Evolutionary conservation across 2,888 invertebrate species (phyloP).

Genomic region (Lydus trimaculatus): DNA sequence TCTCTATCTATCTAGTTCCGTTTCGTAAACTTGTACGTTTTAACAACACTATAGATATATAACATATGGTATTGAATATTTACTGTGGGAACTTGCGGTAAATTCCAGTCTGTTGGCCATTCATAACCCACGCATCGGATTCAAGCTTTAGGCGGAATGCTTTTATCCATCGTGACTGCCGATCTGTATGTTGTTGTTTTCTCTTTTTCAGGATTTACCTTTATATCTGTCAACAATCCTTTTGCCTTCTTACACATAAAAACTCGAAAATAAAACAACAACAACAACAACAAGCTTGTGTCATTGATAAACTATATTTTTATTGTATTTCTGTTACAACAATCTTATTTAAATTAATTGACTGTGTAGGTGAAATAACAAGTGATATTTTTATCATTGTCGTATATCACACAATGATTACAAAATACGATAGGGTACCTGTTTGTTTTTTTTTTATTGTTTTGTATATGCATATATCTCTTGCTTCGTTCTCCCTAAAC

Average conservation of each 20-base stretch:
- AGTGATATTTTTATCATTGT: not conserved
- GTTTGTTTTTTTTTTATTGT: not conserved
- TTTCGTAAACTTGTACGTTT: conserved; percentile 1
- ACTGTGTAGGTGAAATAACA: conserved; percentile 5
- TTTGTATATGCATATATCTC: not conserved
- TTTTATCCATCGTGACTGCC: conserved; percentile 17
- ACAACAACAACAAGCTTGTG: not conserved
- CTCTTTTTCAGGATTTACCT: conserved; percentile 11
- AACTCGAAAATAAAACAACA: not conserved
- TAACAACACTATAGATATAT: not conserved
- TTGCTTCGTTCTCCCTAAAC: conserved; percentile 11
- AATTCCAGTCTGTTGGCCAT: conserved; percentile 11
- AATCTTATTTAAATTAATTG: conserved; percentile 6
- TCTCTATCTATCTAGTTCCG: not conserved
- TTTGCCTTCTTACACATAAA: not conserved
- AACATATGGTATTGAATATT: conserved; percentile 14
- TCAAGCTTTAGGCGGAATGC: conserved; percentile 15
- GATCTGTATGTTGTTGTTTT: conserved; percentile 1
- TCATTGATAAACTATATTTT: conserved; percentile 7
- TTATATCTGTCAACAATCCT: conserved; percentile 11
- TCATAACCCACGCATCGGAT: conserved; percentile 15
- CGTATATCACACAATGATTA: not conserved
- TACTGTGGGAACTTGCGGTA: conserved; percentile 17
- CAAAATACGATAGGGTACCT: not conserved
- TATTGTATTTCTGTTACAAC: not conserved